Evolutionary conservation across 1,140 invertebrate genomes (phyloP), one percentile per base, ranked within the genome.

Genomic region (Colletes gigas): DNA sequence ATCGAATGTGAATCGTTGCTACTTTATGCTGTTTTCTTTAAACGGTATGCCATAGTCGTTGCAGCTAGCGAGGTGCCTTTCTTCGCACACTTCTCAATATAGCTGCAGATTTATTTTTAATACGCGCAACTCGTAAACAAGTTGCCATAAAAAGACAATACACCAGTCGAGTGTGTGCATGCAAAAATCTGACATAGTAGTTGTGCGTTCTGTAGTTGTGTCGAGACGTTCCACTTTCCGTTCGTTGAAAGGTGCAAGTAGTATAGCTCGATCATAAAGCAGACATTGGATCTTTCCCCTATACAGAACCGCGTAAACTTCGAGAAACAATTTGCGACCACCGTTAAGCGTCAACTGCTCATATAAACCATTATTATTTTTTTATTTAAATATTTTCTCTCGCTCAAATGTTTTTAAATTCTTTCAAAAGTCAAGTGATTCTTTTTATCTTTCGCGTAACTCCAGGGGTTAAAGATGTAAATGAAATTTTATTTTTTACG

Each of bases 31-130:
- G 19, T 19, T 21, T 77, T 50, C 54, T 77, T 77, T 70, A 77
- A 70, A 70, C 41, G 6, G 3, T 41, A 15, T 69, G 52, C 60
- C 66, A 39, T 7, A 69, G 44, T 77, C 60, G 57, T 21, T 50
- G 52, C n/a, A 19, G 15, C 8, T 77, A 19, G 47, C 15, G 30
- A 68, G 54, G 68, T 21, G 44, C 30, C 17, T 50, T 68, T 21
- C 44, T 70, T 60, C 44, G 21, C 17, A 47, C 41, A 72, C n/a
- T 72, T 72, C 19, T n/a, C 73, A 12, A 55, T 19, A 15, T 44
- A 52, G 50, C 41, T 21, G 62, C 9, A 10, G 54, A 77, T 77
- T 77, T 77, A 77, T 77, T 77, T 70, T 70, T 77, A 77, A 77
- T 77, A 70, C 66, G 14, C 17, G 66, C 17, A n/a, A 21, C 54